These are phyloP conservation scores for Mobula hypostoma DNA, from an alignment of 2,113 vertebrate species.

Conservation along the genomic window DNA sequence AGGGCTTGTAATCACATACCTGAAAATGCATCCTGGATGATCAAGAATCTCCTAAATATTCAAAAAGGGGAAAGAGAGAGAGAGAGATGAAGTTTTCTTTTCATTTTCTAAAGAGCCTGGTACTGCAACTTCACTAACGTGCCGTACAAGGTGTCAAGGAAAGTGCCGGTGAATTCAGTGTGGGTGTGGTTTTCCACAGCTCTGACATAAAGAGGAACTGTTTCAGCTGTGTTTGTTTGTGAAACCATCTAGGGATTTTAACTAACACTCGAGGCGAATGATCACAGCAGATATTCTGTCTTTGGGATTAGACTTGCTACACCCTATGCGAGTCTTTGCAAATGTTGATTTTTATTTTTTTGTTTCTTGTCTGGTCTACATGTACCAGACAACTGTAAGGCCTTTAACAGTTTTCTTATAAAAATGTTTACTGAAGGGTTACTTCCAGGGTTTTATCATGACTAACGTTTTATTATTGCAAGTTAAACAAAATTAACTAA, in stretches of 20 bases:
- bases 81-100: background rate
- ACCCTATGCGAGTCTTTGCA: slow-evolving; percentile 13
- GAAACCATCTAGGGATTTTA: slow-evolving; percentile 1
- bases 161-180: background rate
- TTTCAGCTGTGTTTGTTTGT: slow-evolving; percentile 2
- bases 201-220: background rate
- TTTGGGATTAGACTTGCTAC: background rate
- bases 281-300: background rate
- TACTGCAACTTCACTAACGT: background rate
- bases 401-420: background rate
- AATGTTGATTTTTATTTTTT: background rate
- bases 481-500: background rate
- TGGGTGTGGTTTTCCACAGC: background rate
- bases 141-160: background rate
- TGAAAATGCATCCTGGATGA: background rate
- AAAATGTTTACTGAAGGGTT: slow-evolving; percentile 12
- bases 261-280: too few relatives aligned
- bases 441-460: background rate
- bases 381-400: background rate
- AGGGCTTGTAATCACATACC: background rate
- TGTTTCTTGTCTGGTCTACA: background rate
- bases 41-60: background rate
- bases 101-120: background rate
- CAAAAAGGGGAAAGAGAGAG: background rate
- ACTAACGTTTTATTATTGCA: background rate